Evolutionary conservation across 1,140 invertebrate species (phyloP), one percentile per base, ranked within the genome.

Genomic region (Drosophila melanica): DNA sequence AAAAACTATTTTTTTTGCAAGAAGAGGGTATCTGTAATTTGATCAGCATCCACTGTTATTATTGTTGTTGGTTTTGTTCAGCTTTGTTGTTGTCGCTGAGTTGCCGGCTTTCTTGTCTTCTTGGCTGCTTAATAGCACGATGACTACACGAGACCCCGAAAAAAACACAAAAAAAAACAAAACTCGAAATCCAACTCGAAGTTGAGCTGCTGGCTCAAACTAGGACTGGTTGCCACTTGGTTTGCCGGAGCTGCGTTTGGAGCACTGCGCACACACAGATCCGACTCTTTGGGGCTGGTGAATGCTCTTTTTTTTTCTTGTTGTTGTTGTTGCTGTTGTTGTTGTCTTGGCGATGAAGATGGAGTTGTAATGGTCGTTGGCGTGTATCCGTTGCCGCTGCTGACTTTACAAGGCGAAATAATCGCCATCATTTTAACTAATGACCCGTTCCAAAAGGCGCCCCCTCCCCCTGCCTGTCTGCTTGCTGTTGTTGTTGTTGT

Each of bases 361-460:
- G 79, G 79, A 89, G 82, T 65, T 87, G 84, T 82, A 82, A 89
- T 80, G 80, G 70, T 76, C 37, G 58, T 47, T 41, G 57, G 42
- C 55, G 73, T 70, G 58, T 85, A 85, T 75, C 81, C 77, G 74
- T 73, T 78, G 81, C 65, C 44, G 41, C 65, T 20, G 35, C 44
- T 62, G 39, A 66, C 76, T 82, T 87, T 87, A 89, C 79, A 82
- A 67, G 77, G 20, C 68, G 62, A 89, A 90, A 90, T 90, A 89
- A 84, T 89, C 84, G 84, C 85, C 84, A 89, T 89, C 85, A 89
- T 90, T 89, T 89, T 78, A 89, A 89, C 84, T 89, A 89, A 89
- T 89, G 84, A 89, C 85, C 74, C 74, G 70, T 66, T 79, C 65
- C 51, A 74, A 64, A 57, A 77, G 64, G 51, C 68, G 74, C 68